phyloP scores from a whole-genome alignment of 2,113 vertebrate genomes.

The Tragelaphus imberbis region DNA sequence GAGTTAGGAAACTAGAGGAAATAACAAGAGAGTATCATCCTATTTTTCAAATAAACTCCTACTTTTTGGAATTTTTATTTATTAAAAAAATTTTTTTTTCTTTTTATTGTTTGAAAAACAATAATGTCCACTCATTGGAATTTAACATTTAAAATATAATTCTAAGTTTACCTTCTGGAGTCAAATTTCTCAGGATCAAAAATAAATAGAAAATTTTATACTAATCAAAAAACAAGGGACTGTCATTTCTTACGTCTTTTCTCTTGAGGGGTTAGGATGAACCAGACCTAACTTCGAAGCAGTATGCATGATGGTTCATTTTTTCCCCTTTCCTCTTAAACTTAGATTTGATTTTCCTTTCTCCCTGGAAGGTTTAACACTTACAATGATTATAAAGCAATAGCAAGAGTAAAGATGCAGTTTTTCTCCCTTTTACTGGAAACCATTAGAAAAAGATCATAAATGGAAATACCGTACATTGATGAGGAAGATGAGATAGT shows the following conservation, averaged over 20 bases:
- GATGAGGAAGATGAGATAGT: not conserved
- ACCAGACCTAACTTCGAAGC: not conserved
- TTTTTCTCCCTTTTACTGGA: conserved; percentile 21
- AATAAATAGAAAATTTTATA: conserved; percentile 24
- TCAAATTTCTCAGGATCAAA: conserved; percentile 21
- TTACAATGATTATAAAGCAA: not conserved
- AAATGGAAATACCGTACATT: not conserved
- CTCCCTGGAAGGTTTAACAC: not conserved
- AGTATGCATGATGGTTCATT: not conserved
- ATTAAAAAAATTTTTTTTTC: too few relatives aligned
- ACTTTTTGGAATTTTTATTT: not conserved
- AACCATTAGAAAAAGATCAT: conserved; percentile 9
- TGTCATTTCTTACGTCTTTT: not conserved
- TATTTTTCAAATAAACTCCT: conserved; percentile 5
- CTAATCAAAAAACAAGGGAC: not conserved
- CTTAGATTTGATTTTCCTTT: conserved; percentile 16
- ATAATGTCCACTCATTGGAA: not conserved
- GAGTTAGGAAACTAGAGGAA: conserved; percentile 19
- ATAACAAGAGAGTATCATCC: not conserved
- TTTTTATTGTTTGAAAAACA: not conserved
- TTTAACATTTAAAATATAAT: conserved; percentile 36
- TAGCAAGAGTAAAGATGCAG: not conserved
- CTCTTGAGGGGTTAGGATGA: not conserved
- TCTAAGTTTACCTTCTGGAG: conserved; percentile 25
- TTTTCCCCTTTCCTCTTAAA: not conserved